Conservation (phyloP, 1,140 invertebrate species). For the Hycleus cichorii region DNA sequence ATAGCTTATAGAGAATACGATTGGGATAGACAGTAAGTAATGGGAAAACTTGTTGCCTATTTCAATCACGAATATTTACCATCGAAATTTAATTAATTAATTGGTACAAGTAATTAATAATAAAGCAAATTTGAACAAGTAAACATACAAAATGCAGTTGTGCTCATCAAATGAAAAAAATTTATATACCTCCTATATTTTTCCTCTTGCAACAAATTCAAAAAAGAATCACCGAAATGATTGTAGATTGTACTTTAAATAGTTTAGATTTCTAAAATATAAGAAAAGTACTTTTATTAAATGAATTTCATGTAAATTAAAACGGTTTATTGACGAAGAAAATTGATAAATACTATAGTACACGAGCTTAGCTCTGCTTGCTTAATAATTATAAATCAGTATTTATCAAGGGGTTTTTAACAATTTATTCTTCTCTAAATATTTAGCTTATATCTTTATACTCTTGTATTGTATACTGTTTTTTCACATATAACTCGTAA, state of each 20-base stretch:
- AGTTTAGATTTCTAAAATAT: conserved; percentile 6
- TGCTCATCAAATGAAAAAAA: conserved; percentile 7
- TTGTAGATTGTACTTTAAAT: neutral
- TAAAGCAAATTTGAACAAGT: conserved; percentile 1
- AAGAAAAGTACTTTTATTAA: neutral
- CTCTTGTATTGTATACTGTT: conserved; percentile 31
- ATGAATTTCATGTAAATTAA: neutral
- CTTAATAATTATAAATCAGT: conserved; percentile 10
- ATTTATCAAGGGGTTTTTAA: conserved; percentile 15
- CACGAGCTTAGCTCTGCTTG: conserved; percentile 25
- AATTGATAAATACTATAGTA: conserved; percentile 7
- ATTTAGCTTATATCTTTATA: conserved; percentile 31
- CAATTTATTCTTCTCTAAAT: conserved; percentile 1
- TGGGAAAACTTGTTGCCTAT: conserved; percentile 40
- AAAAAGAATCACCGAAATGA: neutral
- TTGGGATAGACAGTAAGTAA: conserved; percentile 33
- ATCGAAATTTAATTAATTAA: neutral
- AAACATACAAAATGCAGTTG: conserved; percentile 5
- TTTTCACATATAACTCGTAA: conserved; percentile 23
- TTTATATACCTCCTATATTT: conserved; percentile 7
- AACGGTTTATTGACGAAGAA: neutral
- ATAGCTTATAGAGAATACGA: conserved; percentile 20
- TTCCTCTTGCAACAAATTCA: conserved; percentile 3
- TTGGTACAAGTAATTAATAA: neutral
- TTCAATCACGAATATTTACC: conserved; percentile 11